A percentile compares a stretch with the other conserved stretches of the same genome.
These are phyloP conservation scores for Lepus townsendii DNA, from an alignment of 2,797 vertebrate genomes.

Conservation along the genomic window DNA sequence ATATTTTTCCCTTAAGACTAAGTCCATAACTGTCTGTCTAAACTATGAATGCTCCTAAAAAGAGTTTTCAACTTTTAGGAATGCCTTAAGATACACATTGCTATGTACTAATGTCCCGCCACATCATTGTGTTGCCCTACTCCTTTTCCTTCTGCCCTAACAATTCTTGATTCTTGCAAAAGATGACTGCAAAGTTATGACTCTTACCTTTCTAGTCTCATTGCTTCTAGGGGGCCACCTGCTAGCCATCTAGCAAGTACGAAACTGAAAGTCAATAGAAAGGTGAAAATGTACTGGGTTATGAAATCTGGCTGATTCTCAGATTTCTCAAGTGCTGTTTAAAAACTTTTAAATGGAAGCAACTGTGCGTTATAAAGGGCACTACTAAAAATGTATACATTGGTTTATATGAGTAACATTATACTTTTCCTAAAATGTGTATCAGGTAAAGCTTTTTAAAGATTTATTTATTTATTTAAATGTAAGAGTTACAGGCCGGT, in stretches of 20 bases:
- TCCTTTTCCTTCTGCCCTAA: conserved; percentile 4
- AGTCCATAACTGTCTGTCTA: background rate
- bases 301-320: background rate
- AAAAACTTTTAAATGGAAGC: background rate
- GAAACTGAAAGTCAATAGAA: background rate
- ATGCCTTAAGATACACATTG: background rate
- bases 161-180: background rate
- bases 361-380: background rate
- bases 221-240: background rate
- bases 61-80: background rate
- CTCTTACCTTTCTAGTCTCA: background rate
- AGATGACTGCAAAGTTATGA: background rate
- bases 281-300: background rate
- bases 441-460: too few relatives aligned
- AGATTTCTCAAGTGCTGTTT: background rate
- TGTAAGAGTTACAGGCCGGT: too few relatives aligned
- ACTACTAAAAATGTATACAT: conserved; percentile 3
- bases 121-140: background rate
- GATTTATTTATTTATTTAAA: too few relatives aligned
- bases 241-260: background rate
- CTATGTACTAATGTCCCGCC: background rate
- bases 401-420: background rate
- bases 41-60: background rate
- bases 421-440: background rate
- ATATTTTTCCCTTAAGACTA: background rate